Base-by-base conservation (phyloP, 2,113 vertebrate genomes). In the Ramphastos sulfuratus region DNA sequence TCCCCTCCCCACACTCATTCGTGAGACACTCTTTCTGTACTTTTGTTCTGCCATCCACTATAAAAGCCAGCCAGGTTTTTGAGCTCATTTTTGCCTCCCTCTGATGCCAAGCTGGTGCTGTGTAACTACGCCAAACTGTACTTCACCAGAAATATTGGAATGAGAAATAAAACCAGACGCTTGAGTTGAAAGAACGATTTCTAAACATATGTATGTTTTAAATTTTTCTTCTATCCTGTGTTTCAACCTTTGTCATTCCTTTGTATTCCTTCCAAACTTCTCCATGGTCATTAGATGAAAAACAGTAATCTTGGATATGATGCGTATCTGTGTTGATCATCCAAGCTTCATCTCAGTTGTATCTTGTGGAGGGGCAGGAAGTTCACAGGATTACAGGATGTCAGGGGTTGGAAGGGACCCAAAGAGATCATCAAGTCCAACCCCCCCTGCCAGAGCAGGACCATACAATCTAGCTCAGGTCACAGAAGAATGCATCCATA, bases 61-160 rank as follows among this genome's bases (percentile, higher is more conserved):
- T 55, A 60, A 84, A 90, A 87, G 24, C 56, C 64, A 87, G 88
- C 46, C 79, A 93, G 55, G 30, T 30, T 79, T 90, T 60, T 82
- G 33, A 87, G 69, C 81, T 89, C 54, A 65, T 83, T 81, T 85
- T 87, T 96, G 56, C 76, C 85, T 87, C 88, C 86, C 83, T 93
- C 52, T 93, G 75, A 56, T 78, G 50, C 76, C 88, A 86, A 94
- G 76, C 86, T 96, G 82, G 56, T 66, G 27, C 91, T 91, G 1
- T 86, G 37, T 82, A 67, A 48, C 44, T 78, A 17, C 80, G 90
- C 85, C 88, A 92, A 48, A 77, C 42, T 61, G 73, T 50, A 46
- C 56, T 93, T 82, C 70, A 77, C 54, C 37, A 56, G 33, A 83
- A 65, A 33, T 70, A 71, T 1, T 54, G 44, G 23, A 10, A 37